Percentiles rank a stretch among this genome's conserved stretches.
Conservation (phyloP, 2,113 vertebrate genomes). For the Lasiurus borealis region DNA sequence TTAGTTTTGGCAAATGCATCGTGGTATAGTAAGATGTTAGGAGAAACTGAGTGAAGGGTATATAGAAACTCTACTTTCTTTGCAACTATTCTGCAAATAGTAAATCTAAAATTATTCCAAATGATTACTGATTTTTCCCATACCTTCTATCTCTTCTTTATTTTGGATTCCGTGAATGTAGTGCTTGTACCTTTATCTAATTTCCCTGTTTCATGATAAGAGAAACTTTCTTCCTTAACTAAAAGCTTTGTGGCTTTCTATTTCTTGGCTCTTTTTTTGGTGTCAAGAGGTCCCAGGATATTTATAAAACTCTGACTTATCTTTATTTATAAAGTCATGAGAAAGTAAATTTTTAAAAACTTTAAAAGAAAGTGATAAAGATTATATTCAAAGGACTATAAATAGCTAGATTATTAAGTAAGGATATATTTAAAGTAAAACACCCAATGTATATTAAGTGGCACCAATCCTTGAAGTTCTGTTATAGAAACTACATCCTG, state of each 20-base stretch:
- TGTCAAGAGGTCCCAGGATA: neutral
- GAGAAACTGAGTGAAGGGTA: neutral
- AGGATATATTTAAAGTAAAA: conserved; percentile 85
- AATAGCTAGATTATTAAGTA: conserved; percentile 81
- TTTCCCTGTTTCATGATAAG: neutral
- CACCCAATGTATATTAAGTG: conserved; percentile 84
- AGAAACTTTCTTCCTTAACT: conserved; percentile 14
- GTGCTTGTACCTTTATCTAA: neutral
- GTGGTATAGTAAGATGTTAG: neutral
- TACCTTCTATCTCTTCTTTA: neutral
- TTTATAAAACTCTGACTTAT: conserved; percentile 66
- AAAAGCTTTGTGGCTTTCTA: conserved; percentile 19
- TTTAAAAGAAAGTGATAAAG: conserved; percentile 78
- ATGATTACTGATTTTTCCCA: neutral
- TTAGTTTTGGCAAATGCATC: neutral
- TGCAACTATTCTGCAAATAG: neutral
- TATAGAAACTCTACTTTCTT: neutral
- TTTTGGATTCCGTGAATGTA: neutral
- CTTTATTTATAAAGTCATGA: conserved; percentile 75
- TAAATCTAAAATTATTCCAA: conserved; percentile 46
- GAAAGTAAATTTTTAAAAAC: conserved; percentile 76
- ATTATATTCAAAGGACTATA: conserved; percentile 78
- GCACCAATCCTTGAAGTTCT: conserved; percentile 83
- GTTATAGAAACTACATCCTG: conserved; percentile 83
- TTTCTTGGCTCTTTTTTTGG: conserved; percentile 4